Evolutionary conservation across 1,140 invertebrate species (phyloP), one percentile per base, ranked within the genome.

Genomic region (Prorops nasuta): DNA sequence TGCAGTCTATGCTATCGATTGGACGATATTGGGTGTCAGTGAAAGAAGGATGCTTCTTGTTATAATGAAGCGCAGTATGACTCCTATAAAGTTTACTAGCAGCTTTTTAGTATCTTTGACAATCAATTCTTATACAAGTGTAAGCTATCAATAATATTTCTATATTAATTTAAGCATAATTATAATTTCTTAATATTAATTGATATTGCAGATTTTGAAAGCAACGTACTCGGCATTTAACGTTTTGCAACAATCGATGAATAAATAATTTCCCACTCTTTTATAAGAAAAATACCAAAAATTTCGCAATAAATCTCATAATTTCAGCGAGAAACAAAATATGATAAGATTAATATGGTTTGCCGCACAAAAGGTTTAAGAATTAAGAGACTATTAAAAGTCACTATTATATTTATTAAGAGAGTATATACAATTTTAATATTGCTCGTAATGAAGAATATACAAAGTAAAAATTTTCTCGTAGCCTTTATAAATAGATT

Each of bases 201-300:
- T n/a, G 21, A n/a, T n/a, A 14, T 54, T 53, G 20, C 22, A 60
- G 54, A 39, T 60, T 7, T 17, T 60, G 18, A 60, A 54, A 48
- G 35, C 24, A 1, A 54, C 51, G 18, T 54, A 50, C 20, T 48
- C 57, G 21, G 15, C 32, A 22, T 59, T 43, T 31, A 60, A 54
- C 17, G 8, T 50, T 10, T 15, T 59, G 22, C 44, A 54, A 54
- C 40, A 47, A n/a, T 52, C 32, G n/a, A n/a, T n/a, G n/a, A n/a
- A n/a, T n/a, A n/a, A n/a, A n/a, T n/a, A n/a, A n/a, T n/a, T n/a
- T n/a, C n/a, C n/a, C n/a, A n/a, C n/a, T n/a, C n/a, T n/a, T n/a
- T n/a, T n/a, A n/a, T n/a, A n/a, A n/a, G n/a, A n/a, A n/a, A n/a
- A n/a, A n/a, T n/a, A n/a, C n/a, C n/a, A n/a, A n/a, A n/a, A n/a